Evolutionary conservation across 2,888 invertebrate species (phyloP).

Genomic region (Caenorhabditis sulstoni): DNA sequence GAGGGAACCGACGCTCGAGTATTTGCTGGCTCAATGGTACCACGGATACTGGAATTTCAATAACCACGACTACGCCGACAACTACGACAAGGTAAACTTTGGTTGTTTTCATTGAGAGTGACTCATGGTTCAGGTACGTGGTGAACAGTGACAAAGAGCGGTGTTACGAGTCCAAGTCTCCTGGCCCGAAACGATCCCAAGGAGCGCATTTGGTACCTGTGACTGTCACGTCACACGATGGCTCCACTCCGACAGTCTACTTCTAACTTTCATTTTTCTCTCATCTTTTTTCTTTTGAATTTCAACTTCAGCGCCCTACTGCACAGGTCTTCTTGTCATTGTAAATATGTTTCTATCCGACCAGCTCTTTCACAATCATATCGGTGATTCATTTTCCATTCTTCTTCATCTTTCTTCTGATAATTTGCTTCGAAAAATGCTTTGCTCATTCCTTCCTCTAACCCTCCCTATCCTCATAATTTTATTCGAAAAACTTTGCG

Average conservation of each 20-base stretch:
- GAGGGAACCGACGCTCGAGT: conserved; percentile 59
- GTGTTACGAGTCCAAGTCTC: conserved; percentile 66
- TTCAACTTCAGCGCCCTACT: conserved; percentile 28
- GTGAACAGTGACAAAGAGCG: conserved; percentile 64
- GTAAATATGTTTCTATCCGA: no score
- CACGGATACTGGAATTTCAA: conserved; percentile 69
- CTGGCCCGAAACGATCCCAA: conserved; percentile 66
- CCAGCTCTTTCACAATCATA: conserved; percentile 29
- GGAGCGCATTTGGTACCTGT: conserved; percentile 74
- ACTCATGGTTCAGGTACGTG: conserved; percentile 53
- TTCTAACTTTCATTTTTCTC: conserved; percentile 62
- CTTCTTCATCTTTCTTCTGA: background rate
- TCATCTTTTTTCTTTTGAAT: conserved; percentile 4
- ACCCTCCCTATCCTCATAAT: background rate
- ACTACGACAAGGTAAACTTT: conserved; percentile 50
- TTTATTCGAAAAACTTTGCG: conserved; percentile 33
- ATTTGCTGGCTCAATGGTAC: conserved; percentile 72
- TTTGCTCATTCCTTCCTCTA: conserved; percentile 49
- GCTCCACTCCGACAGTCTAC: conserved; percentile 72
- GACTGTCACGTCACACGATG: conserved; percentile 70
- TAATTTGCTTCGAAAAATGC: conserved; percentile 4
- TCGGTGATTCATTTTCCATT: conserved; percentile 45
- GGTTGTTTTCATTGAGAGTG: background rate
- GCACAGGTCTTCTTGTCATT: conserved; percentile 26
- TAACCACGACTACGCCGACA: conserved; percentile 67